Conservation (phyloP, 2,797 vertebrate species). For the Chaunax sp. region DNA sequence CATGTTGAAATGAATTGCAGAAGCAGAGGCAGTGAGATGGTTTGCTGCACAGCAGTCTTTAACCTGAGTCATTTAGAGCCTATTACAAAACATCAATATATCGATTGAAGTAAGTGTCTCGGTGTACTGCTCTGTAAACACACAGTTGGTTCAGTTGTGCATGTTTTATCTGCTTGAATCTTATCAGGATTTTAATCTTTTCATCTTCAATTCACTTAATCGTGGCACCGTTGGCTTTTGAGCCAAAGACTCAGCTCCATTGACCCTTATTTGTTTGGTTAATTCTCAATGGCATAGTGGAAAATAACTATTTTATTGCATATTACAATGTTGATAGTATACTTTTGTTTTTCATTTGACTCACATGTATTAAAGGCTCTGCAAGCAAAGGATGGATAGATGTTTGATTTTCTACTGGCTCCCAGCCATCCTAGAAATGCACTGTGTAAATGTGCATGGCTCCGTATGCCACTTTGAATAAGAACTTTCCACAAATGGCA, state of each 20-base stretch:
- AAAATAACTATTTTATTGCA: not conserved
- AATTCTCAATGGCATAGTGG: conserved; percentile 1
- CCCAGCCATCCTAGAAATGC: conserved; percentile 2
- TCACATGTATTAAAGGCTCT: conserved; percentile 2
- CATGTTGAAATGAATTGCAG: conserved; percentile 45
- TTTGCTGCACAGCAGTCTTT: conserved; percentile 69
- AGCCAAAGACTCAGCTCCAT: conserved; percentile 36
- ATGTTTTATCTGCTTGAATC: conserved; percentile 79
- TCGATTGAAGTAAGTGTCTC: conserved; percentile 79
- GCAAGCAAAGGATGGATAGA: not conserved
- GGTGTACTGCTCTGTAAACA: conserved; percentile 81
- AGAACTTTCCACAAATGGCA: conserved; percentile 8
- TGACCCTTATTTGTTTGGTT: conserved; percentile 8
- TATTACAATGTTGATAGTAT: not conserved
- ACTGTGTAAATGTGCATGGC: conserved; percentile 10
- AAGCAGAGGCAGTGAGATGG: conserved; percentile 49
- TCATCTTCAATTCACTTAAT: conserved; percentile 60
- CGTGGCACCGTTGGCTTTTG: conserved; percentile 37
- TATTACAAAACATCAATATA: conserved; percentile 83
- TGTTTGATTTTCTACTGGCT: conserved; percentile 13
- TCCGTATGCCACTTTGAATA: not conserved
- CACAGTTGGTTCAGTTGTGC: conserved; percentile 60
- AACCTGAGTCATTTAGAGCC: conserved; percentile 80
- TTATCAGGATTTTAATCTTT: conserved; percentile 75
- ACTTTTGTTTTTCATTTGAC: conserved; percentile 17